phyloP scores from a whole-genome alignment of 2,797 vertebrate species.

The Cirrhinus molitorella region DNA sequence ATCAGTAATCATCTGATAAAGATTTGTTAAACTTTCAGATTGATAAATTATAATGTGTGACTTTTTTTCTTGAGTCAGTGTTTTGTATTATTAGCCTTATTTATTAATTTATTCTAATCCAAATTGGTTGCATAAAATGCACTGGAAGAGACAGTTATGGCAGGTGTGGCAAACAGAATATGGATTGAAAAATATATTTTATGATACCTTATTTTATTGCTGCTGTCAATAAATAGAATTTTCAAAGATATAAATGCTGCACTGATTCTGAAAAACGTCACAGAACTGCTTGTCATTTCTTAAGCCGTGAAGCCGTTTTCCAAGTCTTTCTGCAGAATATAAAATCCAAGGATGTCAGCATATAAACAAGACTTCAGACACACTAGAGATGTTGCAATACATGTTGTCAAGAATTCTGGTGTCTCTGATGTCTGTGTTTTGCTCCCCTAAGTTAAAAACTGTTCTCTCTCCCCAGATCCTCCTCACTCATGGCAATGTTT shows the following conservation, averaged over 20 bases:
- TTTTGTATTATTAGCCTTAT: background rate
- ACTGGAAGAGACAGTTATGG: background rate
- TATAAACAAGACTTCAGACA: background rate
- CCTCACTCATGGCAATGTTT: conserved; percentile 81
- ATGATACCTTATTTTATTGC: background rate
- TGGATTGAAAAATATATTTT: conserved; percentile 4
- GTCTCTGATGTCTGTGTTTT: background rate
- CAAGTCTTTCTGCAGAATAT: background rate
- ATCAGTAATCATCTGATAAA: background rate
- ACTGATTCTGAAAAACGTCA: background rate
- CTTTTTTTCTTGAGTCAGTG: background rate
- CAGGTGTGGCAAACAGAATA: background rate
- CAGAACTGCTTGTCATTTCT: background rate
- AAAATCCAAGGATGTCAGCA: background rate
- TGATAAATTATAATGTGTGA: background rate
- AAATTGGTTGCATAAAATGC: background rate
- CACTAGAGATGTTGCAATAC: background rate
- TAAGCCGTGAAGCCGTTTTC: background rate
- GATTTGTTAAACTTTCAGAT: background rate
- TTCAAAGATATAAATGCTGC: background rate
- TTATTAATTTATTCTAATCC: background rate
- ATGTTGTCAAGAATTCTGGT: background rate
- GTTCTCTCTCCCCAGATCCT: conserved; percentile 50
- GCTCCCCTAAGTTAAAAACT: background rate
- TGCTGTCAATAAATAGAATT: background rate